phyloP scores from a whole-genome alignment of 2,797 vertebrate genomes.

The Macropodus opercularis region DNA sequence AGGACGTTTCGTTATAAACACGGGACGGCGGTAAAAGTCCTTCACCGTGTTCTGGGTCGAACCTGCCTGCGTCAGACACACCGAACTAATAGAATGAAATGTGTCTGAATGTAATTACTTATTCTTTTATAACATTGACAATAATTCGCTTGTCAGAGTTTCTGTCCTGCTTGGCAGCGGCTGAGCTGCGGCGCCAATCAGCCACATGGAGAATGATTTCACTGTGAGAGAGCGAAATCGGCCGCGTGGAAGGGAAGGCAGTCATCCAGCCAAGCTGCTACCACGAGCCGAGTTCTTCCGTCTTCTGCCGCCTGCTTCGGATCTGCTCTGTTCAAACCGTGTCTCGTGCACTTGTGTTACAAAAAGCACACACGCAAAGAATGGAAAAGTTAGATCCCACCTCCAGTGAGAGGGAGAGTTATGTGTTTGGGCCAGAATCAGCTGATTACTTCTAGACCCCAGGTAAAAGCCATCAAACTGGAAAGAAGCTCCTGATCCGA shows the following conservation, averaged over 20 bases:
- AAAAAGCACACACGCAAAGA: too few relatives aligned
- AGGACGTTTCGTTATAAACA: constrained; percentile 25
- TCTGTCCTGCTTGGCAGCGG: constrained; percentile 45
- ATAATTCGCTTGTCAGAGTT: constrained; percentile 40
- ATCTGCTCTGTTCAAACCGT: not conserved
- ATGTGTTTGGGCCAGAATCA: too few relatives aligned
- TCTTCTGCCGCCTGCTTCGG: not conserved
- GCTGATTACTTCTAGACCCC: too few relatives aligned
- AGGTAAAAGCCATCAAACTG: too few relatives aligned
- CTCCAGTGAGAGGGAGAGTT: too few relatives aligned
- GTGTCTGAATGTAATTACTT: constrained; percentile 21
- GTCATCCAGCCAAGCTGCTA: constrained; percentile 73
- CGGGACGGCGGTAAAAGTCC: constrained; percentile 32
- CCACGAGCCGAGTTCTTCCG: constrained; percentile 46
- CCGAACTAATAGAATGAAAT: constrained; percentile 9
- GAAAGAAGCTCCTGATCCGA: too few relatives aligned
- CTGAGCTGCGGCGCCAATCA: constrained; percentile 59
- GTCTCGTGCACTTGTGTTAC: too few relatives aligned
- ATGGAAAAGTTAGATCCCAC: too few relatives aligned
- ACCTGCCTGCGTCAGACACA: not conserved
- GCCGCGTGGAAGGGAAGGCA: constrained; percentile 55
- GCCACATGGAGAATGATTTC: constrained; percentile 68
- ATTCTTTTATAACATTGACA: constrained; percentile 41
- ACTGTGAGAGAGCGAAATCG: constrained; percentile 68
- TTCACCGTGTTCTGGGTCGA: not conserved